Percentiles rank a stretch among this genome's conserved stretches.
These are phyloP conservation scores for Zelleria hepariella DNA, from an alignment of 2,888 invertebrate genomes.

Conservation along the genomic window DNA sequence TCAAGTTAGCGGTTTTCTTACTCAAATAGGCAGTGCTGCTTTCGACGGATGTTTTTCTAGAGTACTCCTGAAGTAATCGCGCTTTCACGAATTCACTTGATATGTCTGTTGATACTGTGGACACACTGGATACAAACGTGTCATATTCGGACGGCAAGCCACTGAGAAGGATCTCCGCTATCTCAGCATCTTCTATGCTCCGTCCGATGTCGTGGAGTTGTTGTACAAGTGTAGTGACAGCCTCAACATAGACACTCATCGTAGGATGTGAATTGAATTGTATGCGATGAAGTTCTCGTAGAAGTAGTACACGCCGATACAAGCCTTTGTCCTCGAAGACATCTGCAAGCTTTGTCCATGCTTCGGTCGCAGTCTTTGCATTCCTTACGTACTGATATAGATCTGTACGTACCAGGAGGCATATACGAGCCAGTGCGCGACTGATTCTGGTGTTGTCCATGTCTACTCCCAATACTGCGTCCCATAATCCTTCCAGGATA, in stretches of 20 bases:
- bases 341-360: background rate
- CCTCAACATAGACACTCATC: conserved; percentile 8
- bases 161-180: conserved; percentile 2
- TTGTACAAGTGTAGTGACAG: conserved; percentile 7
- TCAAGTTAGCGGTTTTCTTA: background rate
- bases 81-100: background rate
- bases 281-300: conserved; percentile 8
- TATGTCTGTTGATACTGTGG: background rate
- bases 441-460: background rate
- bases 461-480: background rate
- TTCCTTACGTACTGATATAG: background rate
- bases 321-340: conserved; percentile 10
- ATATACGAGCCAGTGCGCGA: background rate
- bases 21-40: background rate
- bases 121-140: background rate
- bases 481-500: background rate
- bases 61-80: background rate
- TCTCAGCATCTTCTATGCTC: conserved; percentile 4
- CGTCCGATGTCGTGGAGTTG: conserved; percentile 9
- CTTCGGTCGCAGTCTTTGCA: background rate
- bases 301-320: conserved; percentile 6
- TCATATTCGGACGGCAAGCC: conserved; percentile 3
- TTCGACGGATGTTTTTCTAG: too few relatives aligned
- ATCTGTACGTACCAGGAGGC: background rate
- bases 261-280: conserved; percentile 2